Evolutionary conservation across 1,140 invertebrate species (phyloP).

Genomic region (Venustaconcha ellipsiformis): DNA sequence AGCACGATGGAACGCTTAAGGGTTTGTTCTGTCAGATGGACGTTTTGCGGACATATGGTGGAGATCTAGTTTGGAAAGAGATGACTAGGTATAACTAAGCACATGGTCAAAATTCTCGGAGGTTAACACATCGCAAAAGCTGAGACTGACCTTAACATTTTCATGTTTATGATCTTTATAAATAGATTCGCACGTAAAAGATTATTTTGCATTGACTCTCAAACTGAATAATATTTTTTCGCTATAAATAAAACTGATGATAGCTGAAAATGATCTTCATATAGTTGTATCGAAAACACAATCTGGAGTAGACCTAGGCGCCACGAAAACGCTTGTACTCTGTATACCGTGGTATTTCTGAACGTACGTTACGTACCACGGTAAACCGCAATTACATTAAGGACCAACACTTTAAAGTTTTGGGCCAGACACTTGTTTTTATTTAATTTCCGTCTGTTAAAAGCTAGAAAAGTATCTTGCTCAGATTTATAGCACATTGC

Average conservation of each 20-base stretch:
- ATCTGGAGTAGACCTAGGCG: too few species aligned
- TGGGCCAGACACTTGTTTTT: too few species aligned
- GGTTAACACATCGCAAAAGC: background rate
- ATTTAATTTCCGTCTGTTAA: too few species aligned
- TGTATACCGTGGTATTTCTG: too few species aligned
- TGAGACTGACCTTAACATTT: background rate
- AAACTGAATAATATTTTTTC: background rate
- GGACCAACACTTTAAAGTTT: too few species aligned
- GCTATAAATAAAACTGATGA: background rate
- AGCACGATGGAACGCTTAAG: background rate
- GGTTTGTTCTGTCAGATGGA: constrained; percentile 49
- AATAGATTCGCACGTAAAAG: background rate
- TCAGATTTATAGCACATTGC: too few species aligned
- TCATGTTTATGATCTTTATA: background rate
- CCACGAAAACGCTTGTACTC: too few species aligned
- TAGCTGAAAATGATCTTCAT: background rate
- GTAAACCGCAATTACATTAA: too few species aligned
- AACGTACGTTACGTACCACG: too few species aligned
- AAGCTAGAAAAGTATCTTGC: too few species aligned
- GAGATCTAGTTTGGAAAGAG: constrained; percentile 46
- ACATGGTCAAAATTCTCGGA: background rate
- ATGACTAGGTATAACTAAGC: constrained; percentile 29
- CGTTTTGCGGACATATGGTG: constrained; percentile 35
- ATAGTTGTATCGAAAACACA: too few species aligned
- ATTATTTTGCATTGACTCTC: background rate